Conservation (phyloP, 2,113 vertebrate species). For the Phalacrocorax carbo region DNA sequence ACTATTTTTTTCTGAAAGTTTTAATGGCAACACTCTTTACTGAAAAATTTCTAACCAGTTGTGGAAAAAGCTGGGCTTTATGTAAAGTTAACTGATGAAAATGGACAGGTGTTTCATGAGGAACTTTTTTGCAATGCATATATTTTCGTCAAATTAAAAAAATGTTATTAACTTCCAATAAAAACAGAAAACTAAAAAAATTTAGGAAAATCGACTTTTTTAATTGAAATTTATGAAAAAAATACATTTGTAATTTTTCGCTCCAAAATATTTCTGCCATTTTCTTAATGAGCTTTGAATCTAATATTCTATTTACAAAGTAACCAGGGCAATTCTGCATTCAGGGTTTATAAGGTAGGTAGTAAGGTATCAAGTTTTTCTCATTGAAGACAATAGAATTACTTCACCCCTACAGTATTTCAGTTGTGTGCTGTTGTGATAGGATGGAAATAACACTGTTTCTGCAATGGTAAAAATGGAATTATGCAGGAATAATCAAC, state of each 20-base stretch:
- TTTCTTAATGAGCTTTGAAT: not conserved
- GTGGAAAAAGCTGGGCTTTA: not conserved
- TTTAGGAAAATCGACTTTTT: not conserved
- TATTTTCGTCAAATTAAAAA: not conserved
- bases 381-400: not conserved
- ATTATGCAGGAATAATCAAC: not conserved
- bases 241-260: not conserved
- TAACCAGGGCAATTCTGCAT: not conserved
- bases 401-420: not conserved
- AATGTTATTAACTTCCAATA: not conserved
- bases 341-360: not conserved
- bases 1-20: not conserved
- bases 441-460: not conserved
- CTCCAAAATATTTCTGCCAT: not conserved
- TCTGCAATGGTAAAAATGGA: not conserved
- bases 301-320: not conserved
- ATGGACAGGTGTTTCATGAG: not conserved
- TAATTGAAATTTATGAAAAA: not conserved
- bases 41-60: no score
- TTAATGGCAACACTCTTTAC: not conserved
- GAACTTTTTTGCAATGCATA: fast-evolving
- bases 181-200: not conserved
- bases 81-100: not conserved
- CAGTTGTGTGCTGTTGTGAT: not conserved
- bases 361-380: not conserved